A percentile compares a stretch with the other conserved stretches of the same genome.
Evolutionary conservation across 2,113 vertebrate species (phyloP).

Genomic region (Etheostoma spectabile): DNA sequence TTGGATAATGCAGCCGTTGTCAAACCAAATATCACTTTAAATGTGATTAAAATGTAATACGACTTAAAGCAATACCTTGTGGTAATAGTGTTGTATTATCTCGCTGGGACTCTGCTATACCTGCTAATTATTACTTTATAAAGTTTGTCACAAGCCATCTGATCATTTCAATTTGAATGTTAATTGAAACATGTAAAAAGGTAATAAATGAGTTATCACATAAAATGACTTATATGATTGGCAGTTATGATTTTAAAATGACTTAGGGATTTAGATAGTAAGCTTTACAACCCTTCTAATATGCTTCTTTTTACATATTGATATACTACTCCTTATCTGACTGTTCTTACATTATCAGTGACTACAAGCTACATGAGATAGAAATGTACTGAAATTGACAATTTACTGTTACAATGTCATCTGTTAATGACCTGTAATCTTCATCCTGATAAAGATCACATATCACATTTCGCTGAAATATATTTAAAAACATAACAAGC

Average conservation of each 20-base stretch:
- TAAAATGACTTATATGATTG: neutral
- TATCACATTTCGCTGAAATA: slow-evolving; percentile 32
- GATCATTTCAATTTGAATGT: slow-evolving; percentile 7
- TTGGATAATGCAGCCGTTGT: slow-evolving; percentile 28
- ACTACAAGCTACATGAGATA: neutral
- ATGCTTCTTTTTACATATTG: neutral
- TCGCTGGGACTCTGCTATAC: slow-evolving; percentile 21
- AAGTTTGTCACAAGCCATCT: neutral
- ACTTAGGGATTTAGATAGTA: neutral
- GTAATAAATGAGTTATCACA: neutral
- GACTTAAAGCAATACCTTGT: slow-evolving; percentile 3
- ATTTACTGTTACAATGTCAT: slow-evolving; percentile 17
- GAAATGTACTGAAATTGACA: slow-evolving; percentile 19
- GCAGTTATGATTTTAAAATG: neutral
- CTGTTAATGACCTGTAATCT: slow-evolving; percentile 11
- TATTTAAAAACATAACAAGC: slow-evolving; percentile 47
- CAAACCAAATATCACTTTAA: slow-evolving; percentile 14
- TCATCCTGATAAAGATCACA: neutral
- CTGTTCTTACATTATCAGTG: slow-evolving; percentile 31
- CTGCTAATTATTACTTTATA: slow-evolving; percentile 27
- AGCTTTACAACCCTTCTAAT: slow-evolving; percentile 2
- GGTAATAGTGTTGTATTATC: slow-evolving; percentile 4
- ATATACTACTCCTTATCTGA: slow-evolving; percentile 15
- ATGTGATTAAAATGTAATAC: neutral
- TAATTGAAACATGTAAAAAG: neutral